Evolutionary conservation across 2,888 invertebrate genomes (phyloP), one percentile per base, ranked within the genome.

Genomic region (Dione vanillae): DNA sequence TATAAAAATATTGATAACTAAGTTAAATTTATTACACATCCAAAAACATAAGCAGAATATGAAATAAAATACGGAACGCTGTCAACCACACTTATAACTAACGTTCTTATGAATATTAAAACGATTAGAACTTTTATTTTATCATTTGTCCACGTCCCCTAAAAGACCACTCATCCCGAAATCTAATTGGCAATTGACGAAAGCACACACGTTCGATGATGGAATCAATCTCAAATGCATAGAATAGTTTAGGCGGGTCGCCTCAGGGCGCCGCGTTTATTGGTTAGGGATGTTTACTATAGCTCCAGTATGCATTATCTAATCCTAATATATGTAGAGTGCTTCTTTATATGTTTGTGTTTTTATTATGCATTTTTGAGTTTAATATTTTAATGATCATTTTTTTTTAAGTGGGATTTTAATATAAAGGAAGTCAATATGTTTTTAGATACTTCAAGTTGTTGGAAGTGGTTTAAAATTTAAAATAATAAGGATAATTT

Each of bases 141-240:
- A 64, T 49, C 19, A 64, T 64, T 64, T 47, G 64, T 16, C 52
- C 40, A 41, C 45, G 56, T 37, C 64, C 64, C 49, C 64, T 54
- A 66, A 66, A 69, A 58, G 49, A 69, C 20, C 41, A 59, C 47
- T 51, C 69, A 69, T 69, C 65, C 54, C 49, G n/a, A 67, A 64
- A 43, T 47, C 27, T 74, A 75, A 74, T 75, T 74, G 75, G 69
- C 75, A 76, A 74, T 76, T 67, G 71, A 56, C 73, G 56, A 74
- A 73, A 65, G 69, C 69, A 71, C 70, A 71, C 71, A 73, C 67
- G 59, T 66, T 65, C 70, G 73, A 70, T 83, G 83, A 87, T 85
- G 81, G 84, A 85, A 86, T 88, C 86, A 87, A 90, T 90, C 86
- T 84, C 83, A 81, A 87, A 90, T 89, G 89, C 89, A 89, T 89